Evolutionary conservation across 2,113 vertebrate genomes (phyloP).

Genomic region (Cairina moschata): DNA sequence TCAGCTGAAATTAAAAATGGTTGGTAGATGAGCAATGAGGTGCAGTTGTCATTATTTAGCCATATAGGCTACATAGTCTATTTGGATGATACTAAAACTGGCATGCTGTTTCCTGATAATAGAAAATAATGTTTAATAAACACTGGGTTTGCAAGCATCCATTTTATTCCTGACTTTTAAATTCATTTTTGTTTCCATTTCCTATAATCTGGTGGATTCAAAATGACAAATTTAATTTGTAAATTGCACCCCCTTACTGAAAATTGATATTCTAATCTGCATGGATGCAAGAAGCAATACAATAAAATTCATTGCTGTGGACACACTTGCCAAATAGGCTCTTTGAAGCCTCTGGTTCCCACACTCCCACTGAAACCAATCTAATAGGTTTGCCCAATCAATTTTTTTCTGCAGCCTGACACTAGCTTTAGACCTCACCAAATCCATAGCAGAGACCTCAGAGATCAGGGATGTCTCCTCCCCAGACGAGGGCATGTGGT

Average conservation of each 20-base stretch:
- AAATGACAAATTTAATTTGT: not conserved
- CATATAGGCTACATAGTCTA: not conserved
- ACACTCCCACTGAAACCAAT: not conserved
- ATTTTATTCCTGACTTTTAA: not conserved
- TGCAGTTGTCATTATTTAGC: not conserved
- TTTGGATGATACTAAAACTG: not conserved
- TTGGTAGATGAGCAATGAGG: not conserved
- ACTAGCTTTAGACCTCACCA: not conserved
- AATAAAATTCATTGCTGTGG: not conserved
- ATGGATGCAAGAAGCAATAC: not conserved
- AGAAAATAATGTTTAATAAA: conserved; percentile 17
- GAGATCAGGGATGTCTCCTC: not conserved
- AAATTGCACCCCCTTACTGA: not conserved
- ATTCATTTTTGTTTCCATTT: conserved; percentile 12
- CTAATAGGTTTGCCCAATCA: not conserved
- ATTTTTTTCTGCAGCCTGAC: not conserved
- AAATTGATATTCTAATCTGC: not conserved
- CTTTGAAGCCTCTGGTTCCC: not conserved
- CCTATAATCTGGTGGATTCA: not conserved
- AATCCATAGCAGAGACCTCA: not conserved
- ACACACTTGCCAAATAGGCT: not conserved
- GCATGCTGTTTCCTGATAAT: not conserved
- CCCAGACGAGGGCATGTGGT: not conserved
- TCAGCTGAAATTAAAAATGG: not conserved
- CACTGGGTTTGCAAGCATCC: not conserved